A percentile compares a stretch with the other conserved stretches of the same genome.
These are phyloP conservation scores for Chrysina gloriosa DNA, from an alignment of 2,888 invertebrate genomes.

Conservation along the genomic window DNA sequence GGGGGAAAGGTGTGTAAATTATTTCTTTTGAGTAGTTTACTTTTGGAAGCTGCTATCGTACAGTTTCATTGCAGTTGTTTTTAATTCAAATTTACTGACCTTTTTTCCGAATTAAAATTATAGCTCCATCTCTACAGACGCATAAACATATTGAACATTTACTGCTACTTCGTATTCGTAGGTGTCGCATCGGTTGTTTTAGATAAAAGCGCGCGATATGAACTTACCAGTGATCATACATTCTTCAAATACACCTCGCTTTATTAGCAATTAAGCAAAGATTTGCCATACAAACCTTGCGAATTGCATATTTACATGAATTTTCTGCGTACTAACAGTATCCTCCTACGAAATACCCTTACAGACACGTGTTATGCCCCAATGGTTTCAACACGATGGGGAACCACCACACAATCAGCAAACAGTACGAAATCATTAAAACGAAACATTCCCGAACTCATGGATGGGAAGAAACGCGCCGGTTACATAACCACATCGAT, in stretches of 20 bases:
- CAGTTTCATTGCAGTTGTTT: constrained; percentile 45
- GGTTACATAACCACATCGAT: too few species aligned
- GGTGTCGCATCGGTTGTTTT: constrained; percentile 49
- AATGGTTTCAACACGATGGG: too few species aligned
- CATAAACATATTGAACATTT: constrained; percentile 60
- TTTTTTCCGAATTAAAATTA: constrained; percentile 63
- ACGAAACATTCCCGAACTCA: too few species aligned
- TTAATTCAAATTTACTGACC: constrained; percentile 64
- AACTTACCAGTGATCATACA: background rate
- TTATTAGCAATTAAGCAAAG: background rate
- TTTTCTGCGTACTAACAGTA: too few species aligned
- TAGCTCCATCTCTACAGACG: constrained; percentile 65
- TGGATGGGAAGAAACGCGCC: too few species aligned
- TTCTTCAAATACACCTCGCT: background rate
- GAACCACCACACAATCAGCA: too few species aligned
- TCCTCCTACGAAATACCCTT: too few species aligned
- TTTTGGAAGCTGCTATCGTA: constrained; percentile 22
- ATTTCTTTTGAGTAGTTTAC: constrained; percentile 16
- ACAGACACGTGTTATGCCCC: too few species aligned
- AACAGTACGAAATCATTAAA: too few species aligned
- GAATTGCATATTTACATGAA: too few species aligned
- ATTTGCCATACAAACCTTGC: background rate
- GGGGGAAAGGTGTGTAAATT: background rate
- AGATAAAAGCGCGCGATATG: constrained; percentile 4
- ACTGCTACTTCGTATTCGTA: constrained; percentile 51